phyloP scores from a whole-genome alignment of 2,113 vertebrate species.

The Cacatua alba region DNA sequence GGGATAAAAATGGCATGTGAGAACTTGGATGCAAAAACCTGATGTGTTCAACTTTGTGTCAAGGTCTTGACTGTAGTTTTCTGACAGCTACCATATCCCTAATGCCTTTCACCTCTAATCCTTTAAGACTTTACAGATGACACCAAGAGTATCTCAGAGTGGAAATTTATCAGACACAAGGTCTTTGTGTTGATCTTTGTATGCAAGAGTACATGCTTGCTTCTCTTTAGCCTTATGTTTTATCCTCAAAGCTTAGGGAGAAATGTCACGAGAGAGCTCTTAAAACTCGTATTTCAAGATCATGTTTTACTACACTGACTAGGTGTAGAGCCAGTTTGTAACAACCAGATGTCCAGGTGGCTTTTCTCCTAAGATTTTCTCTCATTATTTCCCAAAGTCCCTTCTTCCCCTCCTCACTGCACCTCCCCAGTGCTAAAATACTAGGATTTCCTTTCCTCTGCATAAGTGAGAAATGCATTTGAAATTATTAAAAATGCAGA shows the following conservation, averaged over 20 bases:
- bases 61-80: not conserved
- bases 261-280: not conserved
- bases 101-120: not conserved
- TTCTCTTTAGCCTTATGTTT: not conserved
- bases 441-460: not conserved
- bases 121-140: not conserved
- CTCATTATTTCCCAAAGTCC: not conserved
- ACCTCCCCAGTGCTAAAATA: not conserved
- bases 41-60: not conserved
- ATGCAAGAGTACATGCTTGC: not conserved
- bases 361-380: not conserved
- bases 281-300: not conserved
- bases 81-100: not conserved
- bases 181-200: not conserved
- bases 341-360: not conserved
- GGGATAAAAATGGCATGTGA: not conserved
- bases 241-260: not conserved
- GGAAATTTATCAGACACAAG: not conserved
- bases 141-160: not conserved
- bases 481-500: not conserved
- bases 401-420: fast-evolving
- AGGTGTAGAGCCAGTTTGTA: not conserved
- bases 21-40: not conserved
- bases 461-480: not conserved
- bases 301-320: not conserved